Conservation (phyloP, 92 coral and sea anemone species). For the Anthopleura xanthogrammica region DNA sequence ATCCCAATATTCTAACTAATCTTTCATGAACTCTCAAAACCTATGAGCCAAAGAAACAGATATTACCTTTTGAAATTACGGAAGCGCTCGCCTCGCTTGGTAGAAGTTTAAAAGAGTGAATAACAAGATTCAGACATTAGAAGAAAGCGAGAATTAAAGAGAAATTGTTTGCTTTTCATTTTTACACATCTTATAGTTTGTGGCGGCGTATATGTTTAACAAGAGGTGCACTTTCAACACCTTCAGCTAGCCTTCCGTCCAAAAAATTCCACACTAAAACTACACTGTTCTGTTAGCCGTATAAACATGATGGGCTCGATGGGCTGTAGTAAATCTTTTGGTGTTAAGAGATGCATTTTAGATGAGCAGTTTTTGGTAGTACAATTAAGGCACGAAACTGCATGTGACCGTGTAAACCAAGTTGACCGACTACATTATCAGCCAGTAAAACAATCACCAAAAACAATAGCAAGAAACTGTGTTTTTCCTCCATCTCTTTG, state of each 20-base stretch:
- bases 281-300: no score
- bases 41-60: neutral
- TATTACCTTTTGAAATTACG: neutral
- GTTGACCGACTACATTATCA: neutral
- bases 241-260: neutral
- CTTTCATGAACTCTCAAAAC: neutral
- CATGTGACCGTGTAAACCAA: neutral
- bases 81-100: neutral
- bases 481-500: neutral
- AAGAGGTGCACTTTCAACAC: neutral
- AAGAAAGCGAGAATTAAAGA: neutral
- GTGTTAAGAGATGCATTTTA: neutral
- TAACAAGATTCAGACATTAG: neutral
- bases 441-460: neutral
- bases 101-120: neutral
- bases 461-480: neutral
- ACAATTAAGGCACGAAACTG: neutral
- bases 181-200: neutral
- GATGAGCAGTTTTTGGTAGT: neutral
- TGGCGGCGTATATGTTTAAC: neutral
- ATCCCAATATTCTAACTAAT: constrained; percentile 9
- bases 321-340: neutral
- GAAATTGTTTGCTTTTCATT: neutral
- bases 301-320: no score
- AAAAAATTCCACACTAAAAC: neutral